Percentiles rank a stretch among this genome's conserved stretches.
phyloP scores from a whole-genome alignment of 1,140 invertebrate species.

The Penaeus indicus region DNA sequence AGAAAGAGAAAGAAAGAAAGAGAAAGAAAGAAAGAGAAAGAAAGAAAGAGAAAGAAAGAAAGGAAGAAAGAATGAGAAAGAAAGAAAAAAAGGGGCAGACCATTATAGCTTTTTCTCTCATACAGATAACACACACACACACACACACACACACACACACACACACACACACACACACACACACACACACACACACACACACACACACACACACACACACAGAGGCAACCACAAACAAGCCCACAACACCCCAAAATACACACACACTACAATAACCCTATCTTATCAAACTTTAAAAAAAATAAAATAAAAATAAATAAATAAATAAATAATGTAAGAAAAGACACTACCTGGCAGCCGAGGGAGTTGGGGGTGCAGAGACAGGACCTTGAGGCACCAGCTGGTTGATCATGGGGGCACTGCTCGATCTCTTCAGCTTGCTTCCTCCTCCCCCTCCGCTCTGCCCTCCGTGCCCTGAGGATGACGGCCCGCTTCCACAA shows the following conservation, averaged over 20 bases:
- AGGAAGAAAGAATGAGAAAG: no score
- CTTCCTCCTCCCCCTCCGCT: slow-evolving; percentile 49
- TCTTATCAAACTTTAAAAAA: not conserved
- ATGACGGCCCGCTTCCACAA: slow-evolving; percentile 45
- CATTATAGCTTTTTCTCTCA: no score
- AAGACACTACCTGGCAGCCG: slow-evolving; percentile 71
- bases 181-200: not conserved
- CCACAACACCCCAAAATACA: no score
- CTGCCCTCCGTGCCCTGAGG: slow-evolving; percentile 38
- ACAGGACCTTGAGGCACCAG: slow-evolving; percentile 72
- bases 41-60: no score
- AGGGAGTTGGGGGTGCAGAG: slow-evolving; percentile 71
- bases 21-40: no score
- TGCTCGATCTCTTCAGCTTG: slow-evolving; percentile 83
- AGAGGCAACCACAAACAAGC: no score
- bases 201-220: not conserved
- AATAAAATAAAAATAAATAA: not conserved
- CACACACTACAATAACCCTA: no score
- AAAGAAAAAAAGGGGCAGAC: no score
- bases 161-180: not conserved
- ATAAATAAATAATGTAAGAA: not conserved
- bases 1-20: no score
- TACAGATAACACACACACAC: no score
- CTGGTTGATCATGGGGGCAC: slow-evolving; percentile 87
- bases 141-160: not conserved